Base-by-base conservation (phyloP, 2,113 vertebrate species). In the Atlantisia rogersi region DNA sequence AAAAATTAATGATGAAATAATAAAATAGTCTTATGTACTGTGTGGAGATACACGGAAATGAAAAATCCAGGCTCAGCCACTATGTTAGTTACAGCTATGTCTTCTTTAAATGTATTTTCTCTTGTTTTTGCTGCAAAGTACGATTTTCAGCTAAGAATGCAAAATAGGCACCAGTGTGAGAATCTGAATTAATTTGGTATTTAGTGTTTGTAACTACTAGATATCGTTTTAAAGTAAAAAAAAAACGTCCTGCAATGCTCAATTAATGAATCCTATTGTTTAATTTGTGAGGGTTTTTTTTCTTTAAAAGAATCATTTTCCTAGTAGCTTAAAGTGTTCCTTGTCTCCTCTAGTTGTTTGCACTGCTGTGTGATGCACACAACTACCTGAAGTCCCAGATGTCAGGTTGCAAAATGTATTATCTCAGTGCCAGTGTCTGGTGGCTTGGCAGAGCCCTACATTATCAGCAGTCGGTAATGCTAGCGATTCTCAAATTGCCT, bases 361-460 rank as follows among this genome's bases (percentile, higher is more conserved):
- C 18, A 44, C 25, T 64, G 52, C 35, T 46, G 5, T 22, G 20
- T 31, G 60, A 63, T 35, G 48, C 18, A 22, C 40, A 20, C 12
- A 42, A 12, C 18, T 65, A 92, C 86, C 79, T 96, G 94, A 94
- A 83, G 86, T 67, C 77, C 78, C 88, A 97, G 92, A 82, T 88
- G 62, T 84, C 83, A 60, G 9, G 14, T 9, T 63, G 20, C 44
- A 42, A 86, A 67, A 79, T 35, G 15, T 59, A 20, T 58, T 89
- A 35, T 52, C 68, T 63, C 90, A 15, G 77, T 28, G 53, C 64
- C 3, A 1, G 32, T 46, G 59, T 52, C 68, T 84, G 64, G 44
- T 56, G 75, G 65, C 56, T 97, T 98, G 97, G 95, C 97, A 97
- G 67, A 94, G 26, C 19, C 22, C 74, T 78, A 9, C 26, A 29